Conservation (phyloP, 1,140 invertebrate genomes). For the Aphelinus certus region DNA sequence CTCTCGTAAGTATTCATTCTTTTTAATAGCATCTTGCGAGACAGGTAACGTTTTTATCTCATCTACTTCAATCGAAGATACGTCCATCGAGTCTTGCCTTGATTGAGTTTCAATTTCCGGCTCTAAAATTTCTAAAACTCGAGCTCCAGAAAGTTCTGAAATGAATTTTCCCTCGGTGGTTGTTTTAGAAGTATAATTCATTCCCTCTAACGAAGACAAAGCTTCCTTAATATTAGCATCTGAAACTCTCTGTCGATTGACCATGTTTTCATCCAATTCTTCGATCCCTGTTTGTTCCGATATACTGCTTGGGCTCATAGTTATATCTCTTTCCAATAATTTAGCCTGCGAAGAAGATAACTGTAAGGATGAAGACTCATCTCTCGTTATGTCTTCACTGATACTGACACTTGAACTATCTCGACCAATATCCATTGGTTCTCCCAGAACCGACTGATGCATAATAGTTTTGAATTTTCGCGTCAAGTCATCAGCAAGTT, state of each 20-base stretch:
- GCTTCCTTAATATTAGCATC: constrained; percentile 3
- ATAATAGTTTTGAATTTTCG: constrained; percentile 57
- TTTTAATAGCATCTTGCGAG: constrained; percentile 8
- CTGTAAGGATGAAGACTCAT: constrained; percentile 48
- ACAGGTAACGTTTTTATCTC: constrained; percentile 45
- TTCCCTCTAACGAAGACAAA: not conserved
- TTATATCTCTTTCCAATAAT: constrained; percentile 54
- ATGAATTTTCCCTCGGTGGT: constrained; percentile 37
- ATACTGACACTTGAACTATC: constrained; percentile 51
- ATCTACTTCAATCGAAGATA: constrained; percentile 58
- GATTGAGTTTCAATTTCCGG: constrained; percentile 47
- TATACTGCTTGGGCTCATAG: constrained; percentile 59
- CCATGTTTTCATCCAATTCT: constrained; percentile 41
- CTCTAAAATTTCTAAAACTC: constrained; percentile 60
- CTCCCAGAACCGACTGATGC: constrained; percentile 39
- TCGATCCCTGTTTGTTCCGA: constrained; percentile 59
- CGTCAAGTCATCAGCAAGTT: constrained; percentile 58
- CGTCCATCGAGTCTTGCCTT: constrained; percentile 57
- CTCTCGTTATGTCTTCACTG: constrained; percentile 58
- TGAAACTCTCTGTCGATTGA: not conserved
- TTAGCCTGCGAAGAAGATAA: constrained; percentile 49
- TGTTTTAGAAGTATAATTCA: not conserved
- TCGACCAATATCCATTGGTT: constrained; percentile 24
- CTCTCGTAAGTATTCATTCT: constrained; percentile 51
- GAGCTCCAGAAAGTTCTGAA: constrained; percentile 54